Conservation (phyloP, 1,140 invertebrate species). For the Microplitis mediator region DNA sequence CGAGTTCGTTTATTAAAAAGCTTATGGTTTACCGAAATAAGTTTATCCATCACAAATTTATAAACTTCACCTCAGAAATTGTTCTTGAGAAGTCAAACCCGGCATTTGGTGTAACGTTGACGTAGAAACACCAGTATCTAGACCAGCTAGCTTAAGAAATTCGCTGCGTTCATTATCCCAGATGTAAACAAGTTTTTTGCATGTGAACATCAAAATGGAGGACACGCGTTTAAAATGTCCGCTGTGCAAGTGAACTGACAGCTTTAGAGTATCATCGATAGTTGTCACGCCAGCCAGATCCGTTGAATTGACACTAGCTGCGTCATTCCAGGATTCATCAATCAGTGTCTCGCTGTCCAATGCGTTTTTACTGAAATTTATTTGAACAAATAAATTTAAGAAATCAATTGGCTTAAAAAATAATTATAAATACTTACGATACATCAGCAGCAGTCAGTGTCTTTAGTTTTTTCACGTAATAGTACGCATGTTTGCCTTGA, state of each 20-base stretch:
- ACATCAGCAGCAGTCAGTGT: constrained; percentile 52
- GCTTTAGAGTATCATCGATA: constrained; percentile 36
- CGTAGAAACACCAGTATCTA: constrained; percentile 72
- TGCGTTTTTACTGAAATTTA: constrained; percentile 38
- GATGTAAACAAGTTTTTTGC: constrained; percentile 78
- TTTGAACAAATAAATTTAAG: no score
- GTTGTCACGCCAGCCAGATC: not conserved
- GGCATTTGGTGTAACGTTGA: constrained; percentile 68
- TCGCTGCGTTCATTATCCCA: constrained; percentile 72
- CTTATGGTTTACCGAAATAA: no score
- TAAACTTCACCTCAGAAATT: constrained; percentile 65
- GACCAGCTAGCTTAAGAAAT: constrained; percentile 73
- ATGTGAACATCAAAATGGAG: constrained; percentile 71
- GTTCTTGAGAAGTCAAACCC: constrained; percentile 64
- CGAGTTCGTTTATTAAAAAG: no score
- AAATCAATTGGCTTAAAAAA: no score
- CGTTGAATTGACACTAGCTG: constrained; percentile 36
- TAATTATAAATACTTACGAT: constrained; percentile 42
- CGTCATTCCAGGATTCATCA: constrained; percentile 48
- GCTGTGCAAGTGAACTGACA: constrained; percentile 58
- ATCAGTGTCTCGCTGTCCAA: constrained; percentile 45
- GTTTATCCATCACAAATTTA: no score
- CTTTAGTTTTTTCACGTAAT: constrained; percentile 62
- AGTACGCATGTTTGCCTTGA: constrained; percentile 64
- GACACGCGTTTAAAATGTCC: constrained; percentile 64